Conservation (phyloP, 2,113 vertebrate genomes). For the human (Homo sapiens) region DNA sequence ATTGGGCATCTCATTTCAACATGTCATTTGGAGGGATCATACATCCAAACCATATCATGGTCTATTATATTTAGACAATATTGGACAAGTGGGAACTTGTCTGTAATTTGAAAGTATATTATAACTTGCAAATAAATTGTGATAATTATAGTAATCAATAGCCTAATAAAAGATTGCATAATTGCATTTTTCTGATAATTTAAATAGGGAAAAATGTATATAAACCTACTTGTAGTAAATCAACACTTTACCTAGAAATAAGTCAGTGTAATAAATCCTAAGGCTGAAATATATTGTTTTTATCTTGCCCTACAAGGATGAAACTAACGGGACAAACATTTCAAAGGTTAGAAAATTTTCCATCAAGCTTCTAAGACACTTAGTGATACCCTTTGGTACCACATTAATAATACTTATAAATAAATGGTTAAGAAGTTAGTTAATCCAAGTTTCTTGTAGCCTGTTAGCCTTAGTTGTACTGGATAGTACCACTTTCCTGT, state of each 20-base stretch:
- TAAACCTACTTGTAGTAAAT: neutral
- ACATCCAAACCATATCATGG: no score
- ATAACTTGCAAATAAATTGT: neutral
- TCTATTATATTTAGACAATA: neutral
- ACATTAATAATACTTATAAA: neutral
- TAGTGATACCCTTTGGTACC: neutral
- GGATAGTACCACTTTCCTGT: rapidly evolving
- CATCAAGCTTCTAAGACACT: neutral
- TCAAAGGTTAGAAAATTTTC: neutral
- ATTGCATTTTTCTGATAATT: neutral
- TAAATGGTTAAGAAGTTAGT: neutral
- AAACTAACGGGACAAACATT: neutral
- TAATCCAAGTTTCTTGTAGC: neutral
- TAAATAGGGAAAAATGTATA: neutral
- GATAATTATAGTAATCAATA: neutral
- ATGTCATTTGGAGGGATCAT: no score
- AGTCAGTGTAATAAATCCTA: neutral
- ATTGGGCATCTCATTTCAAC: no score
- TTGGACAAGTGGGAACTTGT: neutral
- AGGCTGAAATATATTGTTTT: neutral
- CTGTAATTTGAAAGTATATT: neutral
- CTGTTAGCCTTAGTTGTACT: neutral
- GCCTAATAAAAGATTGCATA: neutral
- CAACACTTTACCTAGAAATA: neutral
- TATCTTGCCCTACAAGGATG: neutral